Evolutionary conservation across 2,888 invertebrate species (phyloP), one percentile per base, ranked within the genome.

Genomic region (Acheta domesticus): DNA sequence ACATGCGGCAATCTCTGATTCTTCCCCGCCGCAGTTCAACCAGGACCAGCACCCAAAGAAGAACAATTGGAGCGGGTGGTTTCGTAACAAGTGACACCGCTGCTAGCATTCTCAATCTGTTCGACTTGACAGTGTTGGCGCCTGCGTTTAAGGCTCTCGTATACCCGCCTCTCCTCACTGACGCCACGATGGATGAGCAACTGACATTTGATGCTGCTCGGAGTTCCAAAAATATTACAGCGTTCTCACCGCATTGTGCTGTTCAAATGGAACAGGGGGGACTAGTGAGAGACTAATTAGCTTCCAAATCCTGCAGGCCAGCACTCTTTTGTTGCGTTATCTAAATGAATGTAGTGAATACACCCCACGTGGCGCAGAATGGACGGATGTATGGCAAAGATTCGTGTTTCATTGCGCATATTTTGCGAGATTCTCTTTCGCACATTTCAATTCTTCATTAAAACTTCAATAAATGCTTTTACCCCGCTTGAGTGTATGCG

Each of bases 271-370:
- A 62, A 19, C 62, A 14, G 62, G 62, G 62, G 62, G n/a, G 62
- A 62, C 16, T n/a, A 62, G 62, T 62, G 62, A 62, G 62, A n/a
- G 62, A 62, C 62, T 62, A 62, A 62, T 62, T 62, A 62, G 62
- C 62, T 62, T 62, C 62, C 16, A n/a, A 62, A 62, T 62, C 62
- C 62, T 62, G 62, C n/a, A 62, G 62, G 62, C 62, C 16, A 62
- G 62, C 62, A 62, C 62, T n/a, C 62, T 62, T 62, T 62, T 62
- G 62, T 62, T 62, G n/a, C 62, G 62, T 62, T 62, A 62, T 62
- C 62, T 62, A 62, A 62, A 62, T 62, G 62, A 62, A 62, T n/a
- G 62, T 19, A 62, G 62, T 62, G 62, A 62, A 62, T 62, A 62
- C 62, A 62, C 16, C 62, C 14, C 62, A 62, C 62, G 16, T n/a